These are phyloP conservation scores for Calephelis nemesis DNA, from an alignment of 1,140 invertebrate species.

Conservation along the genomic window DNA sequence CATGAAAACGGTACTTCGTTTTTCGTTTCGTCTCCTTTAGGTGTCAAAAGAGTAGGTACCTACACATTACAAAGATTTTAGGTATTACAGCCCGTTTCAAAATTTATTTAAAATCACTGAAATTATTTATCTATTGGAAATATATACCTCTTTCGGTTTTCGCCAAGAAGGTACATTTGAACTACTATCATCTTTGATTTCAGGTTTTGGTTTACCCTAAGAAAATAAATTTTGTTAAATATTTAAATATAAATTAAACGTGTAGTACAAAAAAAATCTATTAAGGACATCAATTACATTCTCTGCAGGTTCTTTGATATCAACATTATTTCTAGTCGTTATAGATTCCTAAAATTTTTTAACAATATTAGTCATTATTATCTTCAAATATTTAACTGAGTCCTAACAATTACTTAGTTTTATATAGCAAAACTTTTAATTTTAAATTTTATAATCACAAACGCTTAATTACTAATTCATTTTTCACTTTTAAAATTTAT, in stretches of 20 bases:
- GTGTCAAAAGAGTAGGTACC: slow-evolving; percentile 50
- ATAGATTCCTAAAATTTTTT: too few species aligned
- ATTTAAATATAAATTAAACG: slow-evolving; percentile 31
- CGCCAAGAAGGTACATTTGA: slow-evolving; percentile 44
- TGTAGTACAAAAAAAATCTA: slow-evolving; percentile 18
- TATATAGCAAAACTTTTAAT: too few species aligned
- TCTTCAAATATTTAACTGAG: too few species aligned
- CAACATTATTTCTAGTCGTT: too few species aligned
- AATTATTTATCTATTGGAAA: not conserved
- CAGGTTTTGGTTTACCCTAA: slow-evolving; percentile 31
- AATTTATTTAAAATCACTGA: too few species aligned
- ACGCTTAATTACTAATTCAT: too few species aligned
- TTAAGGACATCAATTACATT: slow-evolving; percentile 2
- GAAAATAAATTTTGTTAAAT: not conserved
- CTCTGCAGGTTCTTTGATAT: too few species aligned
- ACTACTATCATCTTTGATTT: slow-evolving; percentile 22
- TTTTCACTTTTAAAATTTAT: too few species aligned
- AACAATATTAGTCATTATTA: too few species aligned
- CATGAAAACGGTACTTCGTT: slow-evolving; percentile 67
- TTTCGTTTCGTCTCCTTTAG: slow-evolving; percentile 47
- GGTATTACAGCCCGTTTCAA: slow-evolving; percentile 14
- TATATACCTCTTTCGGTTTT: slow-evolving; percentile 46
- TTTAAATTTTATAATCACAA: too few species aligned
- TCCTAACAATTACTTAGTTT: too few species aligned
- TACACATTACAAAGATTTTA: slow-evolving; percentile 34